Conservation (phyloP, 2,113 vertebrate genomes). For the Podilymbus podiceps region DNA sequence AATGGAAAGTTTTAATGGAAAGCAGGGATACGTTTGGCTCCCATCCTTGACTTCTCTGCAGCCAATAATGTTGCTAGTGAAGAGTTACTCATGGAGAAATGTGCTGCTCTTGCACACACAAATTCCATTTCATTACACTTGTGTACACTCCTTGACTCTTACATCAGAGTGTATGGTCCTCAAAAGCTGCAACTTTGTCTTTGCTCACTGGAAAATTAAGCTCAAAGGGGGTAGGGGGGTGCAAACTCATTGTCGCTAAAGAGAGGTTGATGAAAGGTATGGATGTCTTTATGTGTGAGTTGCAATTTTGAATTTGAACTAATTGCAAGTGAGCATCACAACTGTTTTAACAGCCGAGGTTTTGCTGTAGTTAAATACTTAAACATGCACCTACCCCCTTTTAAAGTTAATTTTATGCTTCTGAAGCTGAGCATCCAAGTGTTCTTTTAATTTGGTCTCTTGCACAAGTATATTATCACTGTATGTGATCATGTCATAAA, state of each 20-base stretch:
- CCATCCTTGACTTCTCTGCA: background rate
- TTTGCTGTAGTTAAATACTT: background rate
- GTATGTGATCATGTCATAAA: background rate
- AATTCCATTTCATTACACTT: background rate
- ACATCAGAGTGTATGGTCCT: background rate
- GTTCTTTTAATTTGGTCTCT: background rate
- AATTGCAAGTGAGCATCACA: background rate
- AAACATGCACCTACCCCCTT: accelerated
- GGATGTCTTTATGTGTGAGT: background rate
- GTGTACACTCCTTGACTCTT: background rate
- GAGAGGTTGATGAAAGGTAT: background rate
- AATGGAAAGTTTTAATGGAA: background rate
- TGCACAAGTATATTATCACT: background rate
- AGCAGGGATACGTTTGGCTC: background rate
- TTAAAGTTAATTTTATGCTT: background rate
- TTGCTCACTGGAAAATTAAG: background rate
- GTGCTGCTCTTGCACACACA: background rate
- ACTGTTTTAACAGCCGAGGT: background rate
- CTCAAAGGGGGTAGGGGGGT: background rate
- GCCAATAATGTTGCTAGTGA: background rate
- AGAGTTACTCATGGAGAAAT: background rate
- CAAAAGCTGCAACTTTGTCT: background rate
- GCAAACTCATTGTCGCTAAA: background rate
- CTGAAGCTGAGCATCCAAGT: background rate
- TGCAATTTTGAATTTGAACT: background rate